Evolutionary conservation across 2,797 vertebrate species (phyloP).

Genomic region (Tamandua tetradactyla): DNA sequence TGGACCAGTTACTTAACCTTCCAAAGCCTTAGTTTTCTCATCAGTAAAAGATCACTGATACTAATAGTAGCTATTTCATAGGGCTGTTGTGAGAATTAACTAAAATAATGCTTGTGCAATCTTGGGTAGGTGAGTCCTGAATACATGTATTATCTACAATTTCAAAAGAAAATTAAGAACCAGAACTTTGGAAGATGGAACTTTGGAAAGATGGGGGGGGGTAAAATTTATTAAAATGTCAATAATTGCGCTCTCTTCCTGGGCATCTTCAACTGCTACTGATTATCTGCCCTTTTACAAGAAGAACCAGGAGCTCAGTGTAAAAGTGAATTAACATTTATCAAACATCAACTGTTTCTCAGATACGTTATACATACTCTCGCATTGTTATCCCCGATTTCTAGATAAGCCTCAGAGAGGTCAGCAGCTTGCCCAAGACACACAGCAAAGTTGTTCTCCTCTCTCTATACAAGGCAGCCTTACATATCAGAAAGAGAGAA

Average conservation of each 20-base stretch:
- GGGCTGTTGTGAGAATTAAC: background rate
- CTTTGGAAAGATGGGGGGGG: background rate
- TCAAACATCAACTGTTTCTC: background rate
- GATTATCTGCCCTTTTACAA: background rate
- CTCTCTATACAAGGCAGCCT: background rate
- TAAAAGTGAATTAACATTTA: too few relatives aligned
- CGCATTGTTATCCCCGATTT: background rate
- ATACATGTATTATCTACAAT: background rate
- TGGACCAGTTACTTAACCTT: background rate
- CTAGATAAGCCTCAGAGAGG: background rate
- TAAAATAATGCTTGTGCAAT: background rate
- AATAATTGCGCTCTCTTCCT: background rate
- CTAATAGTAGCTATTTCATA: background rate
- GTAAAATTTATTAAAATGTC: background rate
- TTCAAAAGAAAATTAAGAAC: background rate
- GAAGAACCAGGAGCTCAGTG: accelerated
- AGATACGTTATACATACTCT: background rate
- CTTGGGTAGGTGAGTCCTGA: background rate
- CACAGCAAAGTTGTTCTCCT: background rate
- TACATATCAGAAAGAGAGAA: background rate
- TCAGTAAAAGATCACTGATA: background rate
- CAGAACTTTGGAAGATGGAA: background rate
- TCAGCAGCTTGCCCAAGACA: background rate
- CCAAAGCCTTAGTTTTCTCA: background rate
- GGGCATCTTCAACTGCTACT: background rate